phyloP scores from a whole-genome alignment of 2,888 invertebrate species.

The Phytoseiulus persimilis region DNA sequence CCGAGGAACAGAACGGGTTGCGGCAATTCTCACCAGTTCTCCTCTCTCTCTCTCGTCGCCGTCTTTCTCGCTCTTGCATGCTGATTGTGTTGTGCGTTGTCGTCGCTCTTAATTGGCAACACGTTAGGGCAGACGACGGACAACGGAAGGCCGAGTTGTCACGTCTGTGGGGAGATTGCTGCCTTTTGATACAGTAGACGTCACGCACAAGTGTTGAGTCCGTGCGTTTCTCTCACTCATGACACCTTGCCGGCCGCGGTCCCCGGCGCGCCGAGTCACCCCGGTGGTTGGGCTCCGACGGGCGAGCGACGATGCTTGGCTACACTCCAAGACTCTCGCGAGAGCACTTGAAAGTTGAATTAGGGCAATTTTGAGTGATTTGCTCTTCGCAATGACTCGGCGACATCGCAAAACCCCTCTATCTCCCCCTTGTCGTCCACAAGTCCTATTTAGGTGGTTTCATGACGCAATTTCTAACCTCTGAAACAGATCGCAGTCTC shows the following conservation, averaged over 20 bases:
- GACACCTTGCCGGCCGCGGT: background rate
- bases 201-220: background rate
- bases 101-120: background rate
- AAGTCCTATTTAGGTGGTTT: background rate
- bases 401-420: no score
- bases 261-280: background rate
- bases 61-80: background rate
- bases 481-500: background rate
- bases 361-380: background rate
- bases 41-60: no score
- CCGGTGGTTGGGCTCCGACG: background rate
- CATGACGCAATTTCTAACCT: background rate
- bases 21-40: no score
- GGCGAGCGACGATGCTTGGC: background rate
- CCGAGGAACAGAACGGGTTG: background rate
- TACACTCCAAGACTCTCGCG: background rate
- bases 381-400: background rate
- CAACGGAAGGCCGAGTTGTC: background rate
- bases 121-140: background rate
- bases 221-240: background rate
- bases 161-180: background rate
- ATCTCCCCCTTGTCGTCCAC: background rate
- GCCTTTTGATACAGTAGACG: background rate
- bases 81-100: background rate
- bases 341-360: background rate